Evolutionary conservation across 2,113 vertebrate genomes (phyloP).

Genomic region (Tachycineta bicolor): DNA sequence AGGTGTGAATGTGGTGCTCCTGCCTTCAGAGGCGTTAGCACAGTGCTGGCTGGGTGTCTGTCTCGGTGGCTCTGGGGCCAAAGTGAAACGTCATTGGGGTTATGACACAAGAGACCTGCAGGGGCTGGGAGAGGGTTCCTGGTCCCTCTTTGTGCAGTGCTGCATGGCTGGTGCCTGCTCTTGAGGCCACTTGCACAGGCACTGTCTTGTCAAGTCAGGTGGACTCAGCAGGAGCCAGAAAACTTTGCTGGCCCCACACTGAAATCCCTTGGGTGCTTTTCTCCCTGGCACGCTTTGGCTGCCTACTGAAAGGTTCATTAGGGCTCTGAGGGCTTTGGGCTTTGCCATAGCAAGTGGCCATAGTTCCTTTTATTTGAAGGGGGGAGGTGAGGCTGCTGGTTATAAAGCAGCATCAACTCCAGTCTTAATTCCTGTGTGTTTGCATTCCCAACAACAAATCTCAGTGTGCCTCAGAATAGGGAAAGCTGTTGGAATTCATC

Average conservation of each 20-base stretch:
- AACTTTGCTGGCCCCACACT: neutral
- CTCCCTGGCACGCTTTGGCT: neutral
- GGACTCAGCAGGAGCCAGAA: neutral
- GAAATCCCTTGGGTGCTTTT: neutral
- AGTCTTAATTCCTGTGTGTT: neutral
- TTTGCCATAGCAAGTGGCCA: neutral
- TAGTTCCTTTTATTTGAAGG: neutral
- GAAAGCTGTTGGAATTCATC: neutral
- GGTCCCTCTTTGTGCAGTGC: neutral
- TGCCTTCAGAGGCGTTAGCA: neutral
- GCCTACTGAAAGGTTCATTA: neutral
- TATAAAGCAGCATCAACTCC: neutral
- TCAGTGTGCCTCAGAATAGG: neutral
- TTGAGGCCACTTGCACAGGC: neutral
- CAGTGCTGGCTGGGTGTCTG: neutral
- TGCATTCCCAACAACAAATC: neutral
- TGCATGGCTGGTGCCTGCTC: neutral
- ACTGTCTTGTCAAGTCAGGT: neutral
- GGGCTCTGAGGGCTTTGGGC: neutral
- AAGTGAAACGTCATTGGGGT: neutral
- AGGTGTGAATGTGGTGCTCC: neutral
- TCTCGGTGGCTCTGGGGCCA: neutral
- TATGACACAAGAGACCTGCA: neutral
- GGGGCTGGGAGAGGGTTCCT: neutral
- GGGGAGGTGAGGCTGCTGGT: neutral